phyloP scores from a whole-genome alignment of 2,113 vertebrate genomes.

The Gymnarchus niloticus region DNA sequence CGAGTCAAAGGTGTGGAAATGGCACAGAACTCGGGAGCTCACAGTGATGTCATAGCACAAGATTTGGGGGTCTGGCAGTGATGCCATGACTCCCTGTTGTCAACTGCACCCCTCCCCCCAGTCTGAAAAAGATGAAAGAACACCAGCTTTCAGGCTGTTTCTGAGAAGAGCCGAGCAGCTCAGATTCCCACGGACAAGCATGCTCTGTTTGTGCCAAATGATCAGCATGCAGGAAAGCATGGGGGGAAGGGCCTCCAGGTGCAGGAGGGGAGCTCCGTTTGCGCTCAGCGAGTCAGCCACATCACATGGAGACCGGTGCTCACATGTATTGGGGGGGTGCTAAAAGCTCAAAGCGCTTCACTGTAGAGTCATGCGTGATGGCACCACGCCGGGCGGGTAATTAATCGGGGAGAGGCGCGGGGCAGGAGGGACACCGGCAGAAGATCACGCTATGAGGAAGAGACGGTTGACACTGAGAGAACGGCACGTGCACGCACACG shows the following conservation, averaged over 20 bases:
- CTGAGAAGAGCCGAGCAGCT: no score
- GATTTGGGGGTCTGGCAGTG: not conserved
- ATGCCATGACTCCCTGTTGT: not conserved
- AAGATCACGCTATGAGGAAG: not conserved
- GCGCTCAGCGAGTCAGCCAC: not conserved
- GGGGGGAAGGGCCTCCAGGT: no score
- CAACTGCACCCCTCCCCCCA: not conserved
- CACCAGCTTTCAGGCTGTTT: no score
- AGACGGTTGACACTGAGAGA: not conserved
- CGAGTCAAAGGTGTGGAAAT: not conserved
- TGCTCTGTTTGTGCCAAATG: no score
- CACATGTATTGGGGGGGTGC: slow-evolving; percentile 5
- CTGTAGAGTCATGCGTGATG: not conserved
- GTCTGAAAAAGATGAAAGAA: not conserved
- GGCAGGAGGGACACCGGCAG: not conserved
- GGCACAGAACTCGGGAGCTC: not conserved
- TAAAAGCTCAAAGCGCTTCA: slow-evolving; percentile 21
- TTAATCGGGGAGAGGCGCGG: not conserved
- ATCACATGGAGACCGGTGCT: not conserved
- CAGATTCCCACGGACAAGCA: no score
- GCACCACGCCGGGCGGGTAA: not conserved
- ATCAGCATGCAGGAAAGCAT: no score
- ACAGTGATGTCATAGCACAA: no score
- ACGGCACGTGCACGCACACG: not conserved
- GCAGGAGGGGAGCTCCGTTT: not conserved